Percentiles rank a stretch among this genome's conserved stretches.
Conservation (phyloP, 1,140 invertebrate species). For the Papilio glaucus region DNA sequence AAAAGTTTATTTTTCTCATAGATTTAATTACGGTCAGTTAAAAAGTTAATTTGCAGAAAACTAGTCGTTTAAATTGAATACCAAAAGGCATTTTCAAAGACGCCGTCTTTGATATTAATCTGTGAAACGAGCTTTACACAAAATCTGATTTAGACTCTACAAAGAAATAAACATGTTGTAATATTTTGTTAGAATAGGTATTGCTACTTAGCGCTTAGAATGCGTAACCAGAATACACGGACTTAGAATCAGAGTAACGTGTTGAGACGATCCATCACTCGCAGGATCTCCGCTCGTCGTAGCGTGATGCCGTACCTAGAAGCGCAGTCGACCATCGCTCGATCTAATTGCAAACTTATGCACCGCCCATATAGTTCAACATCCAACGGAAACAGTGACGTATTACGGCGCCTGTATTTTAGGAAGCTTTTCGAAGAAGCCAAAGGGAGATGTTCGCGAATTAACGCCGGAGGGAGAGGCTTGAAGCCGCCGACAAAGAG, state of each 20-base stretch:
- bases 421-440: conserved; percentile 79
- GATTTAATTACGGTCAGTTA: conserved; percentile 19
- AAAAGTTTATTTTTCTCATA: not conserved
- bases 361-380: conserved; percentile 47
- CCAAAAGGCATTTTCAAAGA: conserved; percentile 23
- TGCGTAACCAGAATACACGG: conserved; percentile 39
- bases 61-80: conserved; percentile 16
- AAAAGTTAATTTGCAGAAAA: conserved; percentile 27
- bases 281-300: conserved; percentile 76
- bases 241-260: conserved; percentile 40
- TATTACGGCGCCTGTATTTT: conserved; percentile 77
- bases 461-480: conserved; percentile 58
- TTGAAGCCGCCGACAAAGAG: conserved; percentile 72
- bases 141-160: not conserved
- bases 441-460: conserved; percentile 65
- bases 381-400: conserved; percentile 48
- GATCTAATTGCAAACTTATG: conserved; percentile 54
- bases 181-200: not conserved
- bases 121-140: conserved; percentile 6
- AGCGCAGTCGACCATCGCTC: conserved; percentile 37
- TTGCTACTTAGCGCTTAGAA: conserved; percentile 36
- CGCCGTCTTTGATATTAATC: conserved; percentile 25
- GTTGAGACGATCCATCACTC: conserved; percentile 60
- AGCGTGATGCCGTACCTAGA: conserved; percentile 77
- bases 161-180: conserved; percentile 1